These are phyloP conservation scores for Cryptoleucopteryx plumbea DNA, from an alignment of 2,113 vertebrate species.

Conservation along the genomic window DNA sequence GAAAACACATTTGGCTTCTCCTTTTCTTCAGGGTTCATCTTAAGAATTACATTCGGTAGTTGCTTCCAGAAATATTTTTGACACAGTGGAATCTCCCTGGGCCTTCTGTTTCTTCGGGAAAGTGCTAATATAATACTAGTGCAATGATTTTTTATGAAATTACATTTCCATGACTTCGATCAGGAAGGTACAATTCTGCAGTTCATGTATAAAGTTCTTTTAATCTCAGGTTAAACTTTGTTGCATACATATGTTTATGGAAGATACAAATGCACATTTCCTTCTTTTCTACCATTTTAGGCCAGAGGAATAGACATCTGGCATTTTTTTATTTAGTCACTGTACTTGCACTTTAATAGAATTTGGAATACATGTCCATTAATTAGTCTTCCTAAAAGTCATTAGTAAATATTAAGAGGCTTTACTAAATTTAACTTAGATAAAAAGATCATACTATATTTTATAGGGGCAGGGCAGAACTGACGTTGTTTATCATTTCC, in stretches of 20 bases:
- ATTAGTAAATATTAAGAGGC: not conserved
- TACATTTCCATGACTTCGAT: not conserved
- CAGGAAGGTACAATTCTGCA: not conserved
- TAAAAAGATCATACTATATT: not conserved
- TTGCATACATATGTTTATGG: not conserved
- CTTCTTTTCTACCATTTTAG: not conserved
- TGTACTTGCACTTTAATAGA: not conserved
- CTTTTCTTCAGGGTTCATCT: not conserved
- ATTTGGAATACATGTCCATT: not conserved
- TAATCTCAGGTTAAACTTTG: not conserved
- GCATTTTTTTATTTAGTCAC: not conserved
- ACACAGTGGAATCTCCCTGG: not conserved
- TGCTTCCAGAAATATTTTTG: not conserved
- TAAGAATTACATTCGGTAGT: not conserved
- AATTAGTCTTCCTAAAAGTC: not conserved
- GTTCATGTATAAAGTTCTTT: not conserved
- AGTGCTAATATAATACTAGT: not conserved
- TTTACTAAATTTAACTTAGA: not conserved
- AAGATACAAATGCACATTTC: not conserved
- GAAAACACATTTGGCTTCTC: constrained; percentile 18
- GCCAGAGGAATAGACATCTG: not conserved
- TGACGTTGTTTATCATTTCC: not conserved
- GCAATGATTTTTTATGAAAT: not conserved
- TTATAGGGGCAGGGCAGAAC: not conserved
- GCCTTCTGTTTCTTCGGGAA: not conserved